A percentile compares a stretch with the other conserved stretches of the same genome.
Conservation (phyloP, 2,797 vertebrate genomes). For the Gallinago nigripennis region DNA sequence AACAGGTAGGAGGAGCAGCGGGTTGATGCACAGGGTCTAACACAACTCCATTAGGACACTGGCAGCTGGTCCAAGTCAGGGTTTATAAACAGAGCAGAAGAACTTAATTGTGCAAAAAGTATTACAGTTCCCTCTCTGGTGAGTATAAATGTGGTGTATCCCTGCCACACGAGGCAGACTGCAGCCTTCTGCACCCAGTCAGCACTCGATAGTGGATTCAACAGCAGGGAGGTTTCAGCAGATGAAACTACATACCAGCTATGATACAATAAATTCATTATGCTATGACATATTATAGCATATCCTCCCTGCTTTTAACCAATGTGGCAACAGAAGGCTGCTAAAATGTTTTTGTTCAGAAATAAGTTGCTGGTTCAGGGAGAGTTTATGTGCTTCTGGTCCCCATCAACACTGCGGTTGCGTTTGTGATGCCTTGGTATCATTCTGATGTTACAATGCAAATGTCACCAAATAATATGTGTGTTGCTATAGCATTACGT, state of each 20-base stretch:
- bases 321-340: not conserved
- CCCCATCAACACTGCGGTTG: accelerated
- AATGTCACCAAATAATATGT: not conserved
- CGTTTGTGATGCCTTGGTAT: not conserved
- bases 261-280: not conserved
- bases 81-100: not conserved
- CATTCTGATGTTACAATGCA: not conserved
- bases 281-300: not conserved
- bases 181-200: not conserved
- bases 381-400: not conserved
- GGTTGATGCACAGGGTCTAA: not conserved
- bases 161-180: accelerated
- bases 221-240: not conserved
- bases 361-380: not conserved
- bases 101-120: not conserved
- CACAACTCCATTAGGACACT: not conserved
- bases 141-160: not conserved
- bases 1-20: not conserved
- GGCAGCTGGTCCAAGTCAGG: not conserved
- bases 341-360: not conserved
- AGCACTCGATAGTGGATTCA: not conserved
- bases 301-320: not conserved
- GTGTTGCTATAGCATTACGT: not conserved
- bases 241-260: not conserved
- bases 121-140: not conserved